Evolutionary conservation across 2,113 vertebrate genomes (phyloP).

Genomic region (Gavia stellata): DNA sequence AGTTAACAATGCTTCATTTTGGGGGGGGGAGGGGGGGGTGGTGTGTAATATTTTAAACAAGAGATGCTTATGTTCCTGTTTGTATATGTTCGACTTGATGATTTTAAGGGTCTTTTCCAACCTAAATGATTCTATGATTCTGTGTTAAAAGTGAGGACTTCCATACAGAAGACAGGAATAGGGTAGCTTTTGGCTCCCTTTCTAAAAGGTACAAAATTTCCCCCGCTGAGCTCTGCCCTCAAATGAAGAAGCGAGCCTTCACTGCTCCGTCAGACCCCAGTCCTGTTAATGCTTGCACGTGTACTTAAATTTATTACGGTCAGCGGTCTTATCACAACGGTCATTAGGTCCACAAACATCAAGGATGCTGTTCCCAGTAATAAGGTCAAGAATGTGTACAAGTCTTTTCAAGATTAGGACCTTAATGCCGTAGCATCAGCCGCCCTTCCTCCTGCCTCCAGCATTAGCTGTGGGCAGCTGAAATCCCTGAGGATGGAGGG

Average conservation of each 20-base stretch:
- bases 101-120: too few relatives aligned
- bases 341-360: background rate
- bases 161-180: background rate
- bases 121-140: too few relatives aligned
- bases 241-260: background rate
- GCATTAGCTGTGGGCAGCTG: background rate
- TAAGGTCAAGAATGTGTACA: background rate
- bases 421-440: background rate
- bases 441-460: background rate
- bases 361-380: background rate
- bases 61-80: background rate
- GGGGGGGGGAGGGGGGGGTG: rapidly evolving
- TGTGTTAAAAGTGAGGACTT: background rate
- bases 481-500: background rate
- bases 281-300: background rate
- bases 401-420: background rate
- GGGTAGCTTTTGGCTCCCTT: background rate
- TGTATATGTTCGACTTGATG: too few relatives aligned
- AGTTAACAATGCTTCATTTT: background rate
- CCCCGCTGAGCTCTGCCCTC: background rate
- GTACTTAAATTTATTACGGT: background rate
- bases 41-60: background rate
- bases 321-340: background rate
- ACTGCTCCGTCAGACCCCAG: background rate
- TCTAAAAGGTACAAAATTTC: background rate